Conservation (phyloP, 2,797 vertebrate genomes). For the Acrocephalus scirpaceus region DNA sequence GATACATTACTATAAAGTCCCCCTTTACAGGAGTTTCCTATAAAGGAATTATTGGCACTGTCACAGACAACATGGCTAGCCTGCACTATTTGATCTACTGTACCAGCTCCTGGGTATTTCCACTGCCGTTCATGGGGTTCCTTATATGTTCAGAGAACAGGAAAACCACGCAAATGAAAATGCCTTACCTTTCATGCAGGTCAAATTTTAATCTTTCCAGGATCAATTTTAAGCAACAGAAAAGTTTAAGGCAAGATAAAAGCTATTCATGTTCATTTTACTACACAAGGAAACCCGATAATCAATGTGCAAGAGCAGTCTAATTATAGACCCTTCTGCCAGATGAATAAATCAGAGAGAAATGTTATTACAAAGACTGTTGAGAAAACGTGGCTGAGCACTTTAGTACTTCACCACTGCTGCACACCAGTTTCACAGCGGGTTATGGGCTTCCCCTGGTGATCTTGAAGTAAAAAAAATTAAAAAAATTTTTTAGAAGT, state of each 20-base stretch:
- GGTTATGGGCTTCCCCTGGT: not conserved
- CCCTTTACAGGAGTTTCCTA: not conserved
- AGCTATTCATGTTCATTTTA: slow-evolving; percentile 37
- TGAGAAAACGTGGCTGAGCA: not conserved
- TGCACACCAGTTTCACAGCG: not conserved
- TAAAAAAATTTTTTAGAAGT: not conserved
- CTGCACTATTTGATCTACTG: not conserved
- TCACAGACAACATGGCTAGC: not conserved
- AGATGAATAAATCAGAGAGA: slow-evolving; percentile 43
- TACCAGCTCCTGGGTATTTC: not conserved
- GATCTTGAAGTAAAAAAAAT: not conserved
- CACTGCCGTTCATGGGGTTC: not conserved
- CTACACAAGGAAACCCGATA: slow-evolving; percentile 11
- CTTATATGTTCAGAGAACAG: not conserved
- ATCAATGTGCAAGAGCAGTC: not conserved
- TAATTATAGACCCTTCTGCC: slow-evolving; percentile 38
- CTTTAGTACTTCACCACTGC: not conserved
- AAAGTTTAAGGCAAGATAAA: slow-evolving; percentile 19
- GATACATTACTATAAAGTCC: not conserved
- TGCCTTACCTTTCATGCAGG: not conserved
- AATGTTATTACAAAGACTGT: not conserved
- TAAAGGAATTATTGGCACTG: not conserved
- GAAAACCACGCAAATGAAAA: not conserved
- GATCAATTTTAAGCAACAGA: slow-evolving; percentile 17
- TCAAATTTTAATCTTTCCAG: slow-evolving; percentile 27